Conservation (phyloP, 2,797 vertebrate genomes). For the Percopsis omiscomaycus region DNA sequence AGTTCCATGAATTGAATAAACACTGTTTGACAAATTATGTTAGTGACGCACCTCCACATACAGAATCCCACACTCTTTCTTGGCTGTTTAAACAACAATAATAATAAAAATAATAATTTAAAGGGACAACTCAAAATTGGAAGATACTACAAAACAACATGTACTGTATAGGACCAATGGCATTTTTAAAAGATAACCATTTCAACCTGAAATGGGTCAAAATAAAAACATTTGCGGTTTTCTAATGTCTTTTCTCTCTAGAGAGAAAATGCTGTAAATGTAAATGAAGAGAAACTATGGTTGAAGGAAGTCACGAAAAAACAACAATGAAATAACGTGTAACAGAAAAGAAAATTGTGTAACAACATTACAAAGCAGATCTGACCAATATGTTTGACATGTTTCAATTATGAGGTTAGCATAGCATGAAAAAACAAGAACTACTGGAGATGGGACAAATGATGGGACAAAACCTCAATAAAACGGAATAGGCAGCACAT, state of each 20-base stretch:
- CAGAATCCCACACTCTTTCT: background rate
- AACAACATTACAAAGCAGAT: constrained; percentile 14
- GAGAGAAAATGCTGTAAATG: background rate
- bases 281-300: constrained; percentile 29
- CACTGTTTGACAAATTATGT: constrained; percentile 9
- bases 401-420: constrained; percentile 3
- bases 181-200: constrained; percentile 18
- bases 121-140: constrained; percentile 29
- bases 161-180: background rate
- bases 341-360: constrained; percentile 26
- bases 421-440: background rate
- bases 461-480: background rate
- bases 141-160: too few species aligned
- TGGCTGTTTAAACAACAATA: constrained; percentile 14
- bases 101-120: constrained; percentile 25
- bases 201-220: constrained; percentile 17
- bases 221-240: constrained; percentile 14
- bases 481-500: background rate
- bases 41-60: background rate
- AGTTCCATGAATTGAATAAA: constrained; percentile 8
- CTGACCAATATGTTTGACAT: background rate
- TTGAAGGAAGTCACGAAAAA: constrained; percentile 27
- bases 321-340: constrained; percentile 4
- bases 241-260: constrained; percentile 50
- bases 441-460: background rate